phyloP scores from a whole-genome alignment of 2,888 invertebrate genomes.

The Caenorhabditis sp. region DNA sequence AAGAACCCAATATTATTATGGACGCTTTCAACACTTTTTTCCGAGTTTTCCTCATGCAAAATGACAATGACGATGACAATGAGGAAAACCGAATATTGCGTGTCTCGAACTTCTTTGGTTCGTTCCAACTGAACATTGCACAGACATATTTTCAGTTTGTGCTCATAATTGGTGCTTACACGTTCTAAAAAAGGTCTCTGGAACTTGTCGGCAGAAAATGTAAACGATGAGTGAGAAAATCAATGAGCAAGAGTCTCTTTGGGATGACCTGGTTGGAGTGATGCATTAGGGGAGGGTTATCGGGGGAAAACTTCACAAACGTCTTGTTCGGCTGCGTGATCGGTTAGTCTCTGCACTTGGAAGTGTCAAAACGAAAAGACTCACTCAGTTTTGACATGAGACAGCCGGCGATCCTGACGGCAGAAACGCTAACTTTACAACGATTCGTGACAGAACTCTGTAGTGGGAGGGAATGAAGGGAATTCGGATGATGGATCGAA shows the following conservation, averaged over 20 bases:
- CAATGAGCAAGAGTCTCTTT: too few species aligned
- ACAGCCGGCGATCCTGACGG: neutral
- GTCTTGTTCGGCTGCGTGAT: too few species aligned
- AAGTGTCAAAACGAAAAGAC: constrained; percentile 34
- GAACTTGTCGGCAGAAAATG: too few species aligned
- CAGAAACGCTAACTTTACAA: constrained; percentile 23
- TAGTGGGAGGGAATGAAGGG: neutral
- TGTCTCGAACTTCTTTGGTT: neutral
- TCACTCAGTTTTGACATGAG: constrained; percentile 22
- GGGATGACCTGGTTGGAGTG: too few species aligned
- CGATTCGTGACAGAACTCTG: neutral
- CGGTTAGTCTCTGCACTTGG: constrained; percentile 15
- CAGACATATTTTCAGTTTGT: too few species aligned
- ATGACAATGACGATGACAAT: neutral
- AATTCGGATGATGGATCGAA: neutral
- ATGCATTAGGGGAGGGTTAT: neutral
- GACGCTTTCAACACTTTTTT: neutral
- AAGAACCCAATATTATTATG: constrained; percentile 36
- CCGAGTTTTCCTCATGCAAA: neutral
- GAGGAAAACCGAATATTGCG: constrained; percentile 13
- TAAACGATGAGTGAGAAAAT: too few species aligned
- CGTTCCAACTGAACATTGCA: too few species aligned
- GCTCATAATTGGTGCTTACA: too few species aligned
- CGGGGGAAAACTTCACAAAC: too few species aligned
- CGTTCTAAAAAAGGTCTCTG: too few species aligned